Conservation (phyloP, 2,113 vertebrate species). For the Arenaria interpres region DNA sequence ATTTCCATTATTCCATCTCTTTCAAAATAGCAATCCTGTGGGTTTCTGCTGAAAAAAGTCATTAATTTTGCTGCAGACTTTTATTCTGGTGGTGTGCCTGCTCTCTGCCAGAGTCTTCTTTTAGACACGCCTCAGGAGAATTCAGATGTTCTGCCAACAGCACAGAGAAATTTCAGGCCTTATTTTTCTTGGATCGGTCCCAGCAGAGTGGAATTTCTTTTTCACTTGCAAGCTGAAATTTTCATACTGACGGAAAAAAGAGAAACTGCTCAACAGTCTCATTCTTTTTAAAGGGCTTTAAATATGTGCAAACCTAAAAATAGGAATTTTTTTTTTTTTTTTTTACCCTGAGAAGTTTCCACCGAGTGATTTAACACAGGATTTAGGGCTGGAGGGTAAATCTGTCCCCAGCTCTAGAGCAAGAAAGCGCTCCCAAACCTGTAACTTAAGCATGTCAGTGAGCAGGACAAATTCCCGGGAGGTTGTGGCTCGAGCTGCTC, state of each 20-base stretch:
- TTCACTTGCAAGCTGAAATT: slow-evolving; percentile 66
- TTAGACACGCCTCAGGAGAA: slow-evolving; percentile 62
- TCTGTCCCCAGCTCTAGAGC: neutral
- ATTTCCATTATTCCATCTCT: slow-evolving; percentile 30
- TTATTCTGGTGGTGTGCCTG: slow-evolving; percentile 67
- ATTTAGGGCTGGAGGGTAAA: neutral
- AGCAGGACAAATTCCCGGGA: neutral
- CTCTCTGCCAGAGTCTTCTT: slow-evolving; percentile 17
- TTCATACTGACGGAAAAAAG: slow-evolving; percentile 15
- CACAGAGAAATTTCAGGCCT: slow-evolving; percentile 62
- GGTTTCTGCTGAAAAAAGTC: neutral
- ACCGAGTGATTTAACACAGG: neutral
- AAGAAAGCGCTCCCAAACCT: neutral
- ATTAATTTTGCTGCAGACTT: slow-evolving; percentile 40
- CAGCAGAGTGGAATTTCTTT: slow-evolving; percentile 70
- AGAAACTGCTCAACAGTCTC: slow-evolving; percentile 12
- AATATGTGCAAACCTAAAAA: slow-evolving; percentile 63
- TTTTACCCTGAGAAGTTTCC: slow-evolving; percentile 13
- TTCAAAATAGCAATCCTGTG: slow-evolving; percentile 42
- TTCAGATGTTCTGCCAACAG: slow-evolving; percentile 73
- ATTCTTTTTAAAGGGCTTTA: slow-evolving; percentile 36
- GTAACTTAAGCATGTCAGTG: neutral
- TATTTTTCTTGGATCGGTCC: slow-evolving; percentile 74
- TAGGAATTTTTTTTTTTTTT: neutral
- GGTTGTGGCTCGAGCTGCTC: neutral